Base-by-base conservation (phyloP, 2,113 vertebrate genomes). In the Pimephales promelas region DNA sequence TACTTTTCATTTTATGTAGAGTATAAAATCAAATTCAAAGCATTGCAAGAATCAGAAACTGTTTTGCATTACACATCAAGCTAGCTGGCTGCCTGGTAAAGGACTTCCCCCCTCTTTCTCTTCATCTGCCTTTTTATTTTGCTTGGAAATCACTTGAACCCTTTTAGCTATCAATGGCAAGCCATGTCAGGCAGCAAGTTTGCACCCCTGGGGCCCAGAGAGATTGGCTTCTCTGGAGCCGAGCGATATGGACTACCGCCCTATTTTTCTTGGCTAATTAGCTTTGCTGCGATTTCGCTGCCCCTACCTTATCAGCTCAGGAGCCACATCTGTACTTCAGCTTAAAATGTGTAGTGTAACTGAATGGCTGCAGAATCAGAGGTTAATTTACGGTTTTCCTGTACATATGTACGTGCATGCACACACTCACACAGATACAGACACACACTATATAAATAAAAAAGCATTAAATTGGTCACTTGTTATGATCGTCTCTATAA, bases 251-350 rank as follows among this genome's bases (percentile, higher is more conserved):
- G 91, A 93, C 85, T 73, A 85, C 77, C 71, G 88, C 91, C 93
- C 92, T 93, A 93, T 93, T 92, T 93, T 90, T 91, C 92, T 90
- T 85, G 91, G 93, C 90, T 94, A 94, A 95, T 95, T 94, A 94
- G 87, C 88, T 92, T 91, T 91, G 92, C 91, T 87, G 90, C 89
- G 88, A 88, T 90, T 89, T 89, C 79, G 72, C 89, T 89, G 88
- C 88, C 85, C 83, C 90, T 91, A 88, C 87, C 90, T 93, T 93
- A 94, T 94, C 90, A 84, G 86, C 73, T 86, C 80, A 73, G 45
- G 85, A 77, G 87, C 89, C 87, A 86, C 86, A 84, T 90, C 86
- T 84, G 87, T 72, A 70, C 84, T 71, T 68, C 84, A 82, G 66
- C 70, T 3, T 40, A 66, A 36, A 61, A 26, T 72, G 31, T 83